Evolutionary conservation across 2,888 invertebrate genomes (phyloP).

Genomic region (Aphodius granarius): DNA sequence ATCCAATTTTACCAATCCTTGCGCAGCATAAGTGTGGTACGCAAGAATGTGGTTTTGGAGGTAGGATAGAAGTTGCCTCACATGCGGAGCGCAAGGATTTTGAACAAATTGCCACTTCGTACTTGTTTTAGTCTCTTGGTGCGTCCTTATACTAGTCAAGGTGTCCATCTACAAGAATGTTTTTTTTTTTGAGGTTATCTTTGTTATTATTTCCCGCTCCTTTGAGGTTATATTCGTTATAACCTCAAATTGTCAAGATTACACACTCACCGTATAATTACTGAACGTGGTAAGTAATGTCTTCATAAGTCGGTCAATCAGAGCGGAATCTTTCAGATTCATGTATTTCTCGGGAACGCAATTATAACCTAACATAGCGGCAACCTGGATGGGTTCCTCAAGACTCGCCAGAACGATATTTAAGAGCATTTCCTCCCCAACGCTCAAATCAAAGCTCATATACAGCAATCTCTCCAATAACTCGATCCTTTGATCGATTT

Average conservation of each 20-base stretch:
- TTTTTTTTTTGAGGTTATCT: not conserved
- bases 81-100: conserved; percentile 49
- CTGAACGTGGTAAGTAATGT: conserved; percentile 60
- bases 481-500: conserved; percentile 61
- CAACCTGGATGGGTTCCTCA: conserved; percentile 62
- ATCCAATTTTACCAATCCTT: conserved; percentile 26
- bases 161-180: conserved; percentile 44
- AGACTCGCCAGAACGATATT: conserved; percentile 63
- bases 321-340: conserved; percentile 39
- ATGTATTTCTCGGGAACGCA: conserved; percentile 40
- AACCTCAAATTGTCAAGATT: conserved; percentile 4
- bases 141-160: conserved; percentile 42
- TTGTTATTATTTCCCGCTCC: not conserved
- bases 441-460: conserved; percentile 56
- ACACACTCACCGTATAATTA: conserved; percentile 56
- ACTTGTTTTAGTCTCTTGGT: conserved; percentile 39
- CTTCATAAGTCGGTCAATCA: conserved; percentile 58
- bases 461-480: conserved; percentile 61
- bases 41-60: conserved; percentile 64
- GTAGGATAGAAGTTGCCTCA: conserved; percentile 59
- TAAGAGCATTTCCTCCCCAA: conserved; percentile 64
- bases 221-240: not conserved
- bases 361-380: conserved; percentile 58
- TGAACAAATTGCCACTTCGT: conserved; percentile 42
- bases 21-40: conserved; percentile 48